Evolutionary conservation across 2,797 vertebrate genomes (phyloP).

Genomic region (Platalea minor): DNA sequence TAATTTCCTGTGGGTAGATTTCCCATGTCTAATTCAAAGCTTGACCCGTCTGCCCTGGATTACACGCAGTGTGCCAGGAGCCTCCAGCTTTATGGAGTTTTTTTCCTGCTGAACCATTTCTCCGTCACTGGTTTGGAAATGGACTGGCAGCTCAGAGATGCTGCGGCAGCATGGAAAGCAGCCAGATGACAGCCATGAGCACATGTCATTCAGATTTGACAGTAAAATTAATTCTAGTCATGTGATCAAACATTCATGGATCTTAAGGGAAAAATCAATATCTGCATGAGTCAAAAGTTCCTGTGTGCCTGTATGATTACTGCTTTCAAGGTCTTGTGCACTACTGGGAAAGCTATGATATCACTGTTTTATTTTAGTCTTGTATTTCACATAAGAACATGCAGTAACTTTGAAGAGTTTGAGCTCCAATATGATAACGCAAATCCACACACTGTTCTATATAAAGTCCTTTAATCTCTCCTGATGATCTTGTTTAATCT

Average conservation of each 20-base stretch:
- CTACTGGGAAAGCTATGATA: neutral
- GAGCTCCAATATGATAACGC: neutral
- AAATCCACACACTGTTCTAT: neutral
- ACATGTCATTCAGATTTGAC: neutral
- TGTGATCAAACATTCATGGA: neutral
- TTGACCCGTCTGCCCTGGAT: neutral
- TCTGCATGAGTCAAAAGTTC: neutral
- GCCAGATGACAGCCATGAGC: neutral
- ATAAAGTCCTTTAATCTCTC: neutral
- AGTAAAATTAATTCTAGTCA: neutral
- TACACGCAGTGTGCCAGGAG: neutral
- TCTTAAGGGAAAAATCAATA: neutral
- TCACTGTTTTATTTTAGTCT: neutral
- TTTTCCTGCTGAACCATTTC: neutral
- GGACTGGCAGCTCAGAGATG: neutral
- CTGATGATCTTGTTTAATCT: neutral
- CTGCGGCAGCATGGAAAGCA: neutral
- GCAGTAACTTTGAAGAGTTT: neutral
- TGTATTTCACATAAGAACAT: neutral
- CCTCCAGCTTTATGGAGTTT: neutral
- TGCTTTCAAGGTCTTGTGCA: neutral
- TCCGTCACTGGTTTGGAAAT: neutral
- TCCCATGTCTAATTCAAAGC: neutral
- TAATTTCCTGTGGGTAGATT: conserved; percentile 6
- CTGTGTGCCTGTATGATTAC: neutral